Evolutionary conservation across 2,113 vertebrate genomes (phyloP), one percentile per base, ranked within the genome.

Genomic region (Austrofundulus limnaeus): DNA sequence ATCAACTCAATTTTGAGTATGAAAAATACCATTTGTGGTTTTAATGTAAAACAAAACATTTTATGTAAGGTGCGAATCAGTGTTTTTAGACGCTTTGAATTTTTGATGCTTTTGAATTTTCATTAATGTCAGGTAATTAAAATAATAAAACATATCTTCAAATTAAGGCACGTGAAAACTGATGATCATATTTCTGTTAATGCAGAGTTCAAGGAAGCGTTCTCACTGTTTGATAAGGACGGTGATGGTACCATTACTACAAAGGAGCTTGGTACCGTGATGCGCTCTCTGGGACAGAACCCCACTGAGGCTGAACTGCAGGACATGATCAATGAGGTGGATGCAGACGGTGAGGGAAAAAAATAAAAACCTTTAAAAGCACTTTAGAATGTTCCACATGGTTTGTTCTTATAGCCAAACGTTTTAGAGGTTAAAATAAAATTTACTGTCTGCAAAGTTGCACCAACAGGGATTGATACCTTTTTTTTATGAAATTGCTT

Each of bases 271-370:
- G 94, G 95, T n/a, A 95, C 95, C 0, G 95, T 96, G 68, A 95
- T 95, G 94, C 82, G 94, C 13, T 96, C 95, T 3, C 87, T 96
- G 88, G 95, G 95, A 11, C 95, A 96, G 89, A 96, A 96, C 82
- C 95, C 95, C 55, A 95, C 95, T 0, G 95, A 96, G 72, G 94
- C 95, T 0, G 95, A 96, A 77, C 92, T 96, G 51, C 95, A 96
- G 80, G 95, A 96, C 78, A 95, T 95, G 95, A 96, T 96, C 87
- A 96, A 96, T 1, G 95, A 96, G 79, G 95, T 96, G 69, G 95
- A 96, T 4, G 94, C 95, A 1, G 95, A 96, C 2, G 95, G 95
- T 96, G 79, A 91, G 5, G 16, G 45, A 43, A n/a, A 9, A 6
- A 38, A 52, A 52, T 10, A 12, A n/a, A 51, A 6, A 5, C 23